Evolutionary conservation across 2,113 vertebrate genomes (phyloP).

Genomic region (Vulpes vulpes): DNA sequence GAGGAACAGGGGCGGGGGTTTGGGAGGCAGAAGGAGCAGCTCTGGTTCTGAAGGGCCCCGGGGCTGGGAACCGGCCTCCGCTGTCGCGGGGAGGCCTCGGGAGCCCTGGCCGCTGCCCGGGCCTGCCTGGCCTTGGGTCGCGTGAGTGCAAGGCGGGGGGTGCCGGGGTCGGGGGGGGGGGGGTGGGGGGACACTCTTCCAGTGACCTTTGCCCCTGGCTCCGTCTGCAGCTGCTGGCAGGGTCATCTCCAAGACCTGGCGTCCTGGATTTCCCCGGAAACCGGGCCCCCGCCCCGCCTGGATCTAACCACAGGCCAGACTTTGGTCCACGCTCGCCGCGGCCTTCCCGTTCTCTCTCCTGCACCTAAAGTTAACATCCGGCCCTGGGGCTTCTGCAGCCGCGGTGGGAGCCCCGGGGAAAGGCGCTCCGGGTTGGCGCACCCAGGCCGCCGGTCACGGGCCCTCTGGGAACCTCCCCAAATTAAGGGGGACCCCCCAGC

Average conservation of each 20-base stretch:
- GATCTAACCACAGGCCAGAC: not conserved
- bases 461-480: not conserved
- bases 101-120: rapidly evolving
- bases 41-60: not conserved
- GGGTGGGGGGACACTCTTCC: not conserved
- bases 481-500: not conserved
- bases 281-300: too few species aligned
- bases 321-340: not conserved
- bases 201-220: not conserved
- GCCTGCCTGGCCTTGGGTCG: too few species aligned
- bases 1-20: not conserved
- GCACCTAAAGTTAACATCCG: not conserved
- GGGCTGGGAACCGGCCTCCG: not conserved
- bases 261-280: not conserved
- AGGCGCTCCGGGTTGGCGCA: not conserved
- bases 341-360: not conserved
- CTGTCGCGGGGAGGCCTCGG: not conserved
- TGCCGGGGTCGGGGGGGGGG: too few species aligned
- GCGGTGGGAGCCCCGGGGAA: not conserved
- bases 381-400: not conserved
- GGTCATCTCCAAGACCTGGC: not conserved
- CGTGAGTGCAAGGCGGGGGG: too few species aligned
- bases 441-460: not conserved
- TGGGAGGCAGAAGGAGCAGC: not conserved
- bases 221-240: not conserved